Conservation (phyloP, 2,113 vertebrate genomes). For the Helogale parvula region DNA sequence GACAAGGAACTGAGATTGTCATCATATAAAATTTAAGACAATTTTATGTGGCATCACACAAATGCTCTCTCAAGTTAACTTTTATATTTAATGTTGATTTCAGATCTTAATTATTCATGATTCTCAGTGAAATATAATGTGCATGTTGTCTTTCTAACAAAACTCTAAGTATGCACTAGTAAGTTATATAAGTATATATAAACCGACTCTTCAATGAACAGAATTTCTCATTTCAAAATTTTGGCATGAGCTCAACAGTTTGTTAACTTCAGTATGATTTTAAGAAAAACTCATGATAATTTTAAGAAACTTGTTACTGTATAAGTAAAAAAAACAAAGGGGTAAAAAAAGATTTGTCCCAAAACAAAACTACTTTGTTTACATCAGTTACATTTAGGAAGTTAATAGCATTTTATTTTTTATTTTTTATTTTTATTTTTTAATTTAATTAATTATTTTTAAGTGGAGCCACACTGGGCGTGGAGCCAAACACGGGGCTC, state of each 20-base stretch:
- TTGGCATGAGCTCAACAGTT: not conserved
- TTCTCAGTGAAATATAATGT: not conserved
- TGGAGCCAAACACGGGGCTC: too few relatives aligned
- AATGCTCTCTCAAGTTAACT: not conserved
- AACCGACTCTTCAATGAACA: not conserved
- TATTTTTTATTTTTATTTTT: too few relatives aligned
- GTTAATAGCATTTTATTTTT: not conserved
- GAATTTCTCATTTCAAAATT: constrained; percentile 28
- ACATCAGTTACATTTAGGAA: not conserved
- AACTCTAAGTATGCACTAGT: not conserved
- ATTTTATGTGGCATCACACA: constrained; percentile 27
- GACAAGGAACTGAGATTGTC: not conserved
- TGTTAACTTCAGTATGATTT: not conserved
- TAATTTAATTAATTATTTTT: too few relatives aligned
- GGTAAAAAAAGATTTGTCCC: not conserved
- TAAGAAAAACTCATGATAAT: not conserved
- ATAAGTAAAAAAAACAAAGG: not conserved
- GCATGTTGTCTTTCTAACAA: not conserved
- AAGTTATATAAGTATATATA: not conserved
- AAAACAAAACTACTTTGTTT: not conserved
- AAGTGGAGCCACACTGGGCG: too few relatives aligned
- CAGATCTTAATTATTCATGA: not conserved
- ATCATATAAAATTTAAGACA: not conserved
- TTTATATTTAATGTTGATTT: not conserved
- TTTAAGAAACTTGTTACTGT: not conserved